A percentile compares a stretch with the other conserved stretches of the same genome.
Evolutionary conservation across 2,797 vertebrate species (phyloP).

Genomic region (Amphiprion clarkii): DNA sequence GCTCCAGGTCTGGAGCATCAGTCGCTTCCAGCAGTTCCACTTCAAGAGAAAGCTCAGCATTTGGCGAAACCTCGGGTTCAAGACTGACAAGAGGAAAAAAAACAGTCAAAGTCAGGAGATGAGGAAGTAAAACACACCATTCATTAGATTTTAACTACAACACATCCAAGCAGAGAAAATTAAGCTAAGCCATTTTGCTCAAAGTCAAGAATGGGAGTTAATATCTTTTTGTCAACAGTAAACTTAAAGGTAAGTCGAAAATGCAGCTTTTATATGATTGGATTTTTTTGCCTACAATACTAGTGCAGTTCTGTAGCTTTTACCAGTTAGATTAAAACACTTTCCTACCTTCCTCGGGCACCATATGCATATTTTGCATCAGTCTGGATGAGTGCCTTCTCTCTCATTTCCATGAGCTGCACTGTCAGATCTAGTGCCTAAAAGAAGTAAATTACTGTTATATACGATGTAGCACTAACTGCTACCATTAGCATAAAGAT

Average conservation of each 20-base stretch:
- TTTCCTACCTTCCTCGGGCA: slow-evolving; percentile 89
- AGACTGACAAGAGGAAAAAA: slow-evolving; percentile 53
- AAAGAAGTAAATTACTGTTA: slow-evolving; percentile 12
- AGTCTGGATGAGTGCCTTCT: slow-evolving; percentile 89
- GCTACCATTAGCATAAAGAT: not conserved
- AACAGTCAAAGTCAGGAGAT: not conserved
- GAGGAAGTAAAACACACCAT: not conserved
- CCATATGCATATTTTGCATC: slow-evolving; percentile 94
- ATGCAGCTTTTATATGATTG: not conserved
- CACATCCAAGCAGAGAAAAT: not conserved
- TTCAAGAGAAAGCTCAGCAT: slow-evolving; percentile 88
- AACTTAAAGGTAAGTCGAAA: not conserved
- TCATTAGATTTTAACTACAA: not conserved
- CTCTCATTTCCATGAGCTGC: slow-evolving; percentile 92
- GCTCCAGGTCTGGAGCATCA: slow-evolving; percentile 90
- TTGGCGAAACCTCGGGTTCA: slow-evolving; percentile 87
- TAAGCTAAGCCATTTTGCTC: too few species aligned
- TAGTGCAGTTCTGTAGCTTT: too few species aligned
- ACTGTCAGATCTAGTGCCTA: slow-evolving; percentile 94
- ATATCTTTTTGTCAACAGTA: not conserved
- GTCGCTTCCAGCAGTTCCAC: slow-evolving; percentile 87
- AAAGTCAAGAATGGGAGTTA: not conserved
- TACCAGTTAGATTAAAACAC: not conserved
- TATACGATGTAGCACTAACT: not conserved
- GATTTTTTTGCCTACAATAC: not conserved